Evolutionary conservation across 1,140 invertebrate species (phyloP), one percentile per base, ranked within the genome.

Genomic region (Branchinecta lindahli): DNA sequence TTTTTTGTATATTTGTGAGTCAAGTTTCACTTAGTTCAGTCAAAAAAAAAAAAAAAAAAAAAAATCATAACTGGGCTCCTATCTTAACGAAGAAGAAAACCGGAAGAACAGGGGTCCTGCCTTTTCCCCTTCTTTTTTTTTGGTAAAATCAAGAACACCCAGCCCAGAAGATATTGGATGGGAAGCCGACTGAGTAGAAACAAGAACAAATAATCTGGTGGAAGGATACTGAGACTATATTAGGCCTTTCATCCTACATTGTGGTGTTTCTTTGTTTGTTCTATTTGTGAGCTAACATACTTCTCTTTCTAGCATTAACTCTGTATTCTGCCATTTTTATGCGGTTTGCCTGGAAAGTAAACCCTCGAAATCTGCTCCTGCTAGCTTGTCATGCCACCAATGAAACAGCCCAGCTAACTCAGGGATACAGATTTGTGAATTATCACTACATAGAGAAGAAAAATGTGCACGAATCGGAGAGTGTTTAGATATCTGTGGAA

Each of bases 361-460:
- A 98, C 77, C 96, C 96, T 8, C 82, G 91, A 66, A 99, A 99
- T 78, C 79, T 97, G 79, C 82, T 99, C 0, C 83, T 99, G 0
- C 95, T 99, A 79, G 89, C 90, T 44, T 99, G 96, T 78, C 96
- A 99, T 82, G 83, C 94, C 75, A 96, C 94, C 10, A 98, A 98
- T 78, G 90, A 92, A 77, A 83, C 84, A 72, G 93, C 94, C 71
- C 96, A 99, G 80, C 70, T 92, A 7, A 85, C 87, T 8, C 96
- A 98, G 82, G 88, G 87, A 20, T 80, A 78, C 44, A 79, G 90
- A 72, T 91, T 88, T 78, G 77, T 90, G 33, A 85, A 89, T 73
- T 85, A 90, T 77, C 82, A 86, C 75, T 87, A 88, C 75, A n/a
- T 20, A 8, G 74, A 76, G 71, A 79, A 81, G 69, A 77, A 79